phyloP scores from a whole-genome alignment of 2,888 invertebrate species.

The Apamea sordens region DNA sequence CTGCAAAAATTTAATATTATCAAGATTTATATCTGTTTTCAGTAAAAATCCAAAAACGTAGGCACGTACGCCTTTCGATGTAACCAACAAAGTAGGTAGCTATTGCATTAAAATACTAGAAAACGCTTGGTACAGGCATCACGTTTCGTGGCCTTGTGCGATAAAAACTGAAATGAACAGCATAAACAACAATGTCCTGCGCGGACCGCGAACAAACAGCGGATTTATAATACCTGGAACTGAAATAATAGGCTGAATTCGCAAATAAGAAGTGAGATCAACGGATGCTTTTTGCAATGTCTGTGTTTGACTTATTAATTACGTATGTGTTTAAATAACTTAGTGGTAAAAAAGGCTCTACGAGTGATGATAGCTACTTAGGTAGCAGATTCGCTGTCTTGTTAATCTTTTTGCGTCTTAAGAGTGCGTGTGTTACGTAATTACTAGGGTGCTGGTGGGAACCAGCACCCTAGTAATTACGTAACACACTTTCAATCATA shows the following conservation, averaged over 20 bases:
- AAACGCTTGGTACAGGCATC: constrained; percentile 5
- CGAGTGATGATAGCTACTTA: no score
- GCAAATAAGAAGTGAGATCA: constrained; percentile 8
- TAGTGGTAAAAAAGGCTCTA: no score
- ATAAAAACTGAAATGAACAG: constrained; percentile 74
- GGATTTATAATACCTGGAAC: constrained; percentile 55
- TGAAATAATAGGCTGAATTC: constrained; percentile 35
- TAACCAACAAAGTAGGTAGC: neutral
- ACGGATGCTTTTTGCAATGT: neutral
- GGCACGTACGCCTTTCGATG: neutral
- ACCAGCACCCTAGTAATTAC: no score
- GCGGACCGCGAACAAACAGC: constrained; percentile 47
- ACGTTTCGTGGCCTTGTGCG: constrained; percentile 58
- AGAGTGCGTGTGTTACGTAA: no score
- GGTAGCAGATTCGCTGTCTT: no score
- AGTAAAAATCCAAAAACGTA: no score
- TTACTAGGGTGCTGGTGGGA: no score
- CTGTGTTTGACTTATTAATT: neutral
- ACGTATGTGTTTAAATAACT: no score
- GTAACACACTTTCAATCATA: no score
- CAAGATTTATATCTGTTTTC: no score
- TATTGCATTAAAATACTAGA: constrained; percentile 3
- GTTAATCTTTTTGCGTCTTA: no score
- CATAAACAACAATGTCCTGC: constrained; percentile 75
- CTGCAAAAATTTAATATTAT: no score